Evolutionary conservation across 1,140 invertebrate species (phyloP).

Genomic region (Acromyrmex charruanus): DNA sequence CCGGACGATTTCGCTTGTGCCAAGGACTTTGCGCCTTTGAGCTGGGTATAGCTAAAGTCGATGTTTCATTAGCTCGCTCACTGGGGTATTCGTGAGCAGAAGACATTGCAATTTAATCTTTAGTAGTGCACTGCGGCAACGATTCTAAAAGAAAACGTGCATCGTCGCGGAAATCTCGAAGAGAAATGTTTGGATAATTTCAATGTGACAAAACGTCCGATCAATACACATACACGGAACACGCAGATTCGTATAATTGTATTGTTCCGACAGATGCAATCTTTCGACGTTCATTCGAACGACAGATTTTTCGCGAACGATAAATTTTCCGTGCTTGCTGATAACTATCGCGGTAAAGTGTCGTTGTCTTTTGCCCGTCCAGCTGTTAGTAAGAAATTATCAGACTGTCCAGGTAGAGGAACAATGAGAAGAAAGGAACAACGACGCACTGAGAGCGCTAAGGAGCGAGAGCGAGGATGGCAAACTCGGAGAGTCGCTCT

Average conservation of each 20-base stretch:
- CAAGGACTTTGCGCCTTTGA: conserved; percentile 72
- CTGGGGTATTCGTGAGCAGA: conserved; percentile 49
- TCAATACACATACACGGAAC: background rate
- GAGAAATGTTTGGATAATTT: conserved; percentile 32
- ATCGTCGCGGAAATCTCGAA: conserved; percentile 20
- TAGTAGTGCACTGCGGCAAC: conserved; percentile 62
- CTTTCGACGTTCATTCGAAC: conserved; percentile 11
- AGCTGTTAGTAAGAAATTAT: conserved; percentile 56
- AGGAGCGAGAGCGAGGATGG: conserved; percentile 58
- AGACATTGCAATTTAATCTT: conserved; percentile 72
- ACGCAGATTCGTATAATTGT: background rate
- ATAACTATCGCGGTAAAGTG: conserved; percentile 38
- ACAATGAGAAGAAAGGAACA: conserved; percentile 7
- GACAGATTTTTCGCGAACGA: conserved; percentile 35
- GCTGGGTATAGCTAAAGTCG: conserved; percentile 61
- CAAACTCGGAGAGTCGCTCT: conserved; percentile 81
- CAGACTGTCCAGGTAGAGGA: conserved; percentile 17
- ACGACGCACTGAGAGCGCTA: background rate
- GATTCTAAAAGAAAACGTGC: conserved; percentile 26
- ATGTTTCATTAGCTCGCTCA: conserved; percentile 60
- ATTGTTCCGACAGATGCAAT: conserved; percentile 34
- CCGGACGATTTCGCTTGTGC: conserved; percentile 68
- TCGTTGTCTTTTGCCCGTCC: conserved; percentile 40
- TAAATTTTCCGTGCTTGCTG: conserved; percentile 42
- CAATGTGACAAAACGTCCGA: background rate